phyloP scores from a whole-genome alignment of 2,113 vertebrate genomes.

The Passer domesticus region DNA sequence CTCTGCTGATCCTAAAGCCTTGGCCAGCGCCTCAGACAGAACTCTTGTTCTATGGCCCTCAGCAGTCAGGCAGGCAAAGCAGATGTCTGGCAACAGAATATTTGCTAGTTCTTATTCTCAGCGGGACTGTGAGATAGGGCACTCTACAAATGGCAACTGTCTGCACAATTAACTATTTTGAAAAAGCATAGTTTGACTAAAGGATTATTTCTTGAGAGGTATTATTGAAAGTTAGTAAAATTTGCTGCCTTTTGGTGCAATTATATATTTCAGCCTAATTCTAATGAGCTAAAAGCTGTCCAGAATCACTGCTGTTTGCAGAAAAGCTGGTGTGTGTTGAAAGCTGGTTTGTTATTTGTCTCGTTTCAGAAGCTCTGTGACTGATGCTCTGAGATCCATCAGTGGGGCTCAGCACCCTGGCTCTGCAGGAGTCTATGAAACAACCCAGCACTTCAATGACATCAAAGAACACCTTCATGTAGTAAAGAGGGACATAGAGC shows the following conservation, averaged over 20 bases:
- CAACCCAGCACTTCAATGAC: constrained; percentile 92
- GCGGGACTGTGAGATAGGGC: accelerated
- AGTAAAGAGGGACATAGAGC: constrained; percentile 88
- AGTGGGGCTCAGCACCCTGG: constrained; percentile 79
- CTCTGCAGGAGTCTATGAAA: constrained; percentile 81
- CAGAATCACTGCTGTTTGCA: not conserved
- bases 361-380: constrained; percentile 80
- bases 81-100: not conserved
- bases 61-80: not conserved
- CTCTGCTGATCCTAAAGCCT: constrained; percentile 41
- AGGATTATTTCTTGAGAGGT: not conserved
- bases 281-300: not conserved
- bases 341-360: not conserved
- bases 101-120: not conserved
- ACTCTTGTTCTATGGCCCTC: not conserved
- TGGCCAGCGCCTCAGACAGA: not conserved
- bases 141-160: not conserved
- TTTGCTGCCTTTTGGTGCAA: not conserved
- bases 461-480: constrained; percentile 94
- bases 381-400: constrained; percentile 81
- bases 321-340: not conserved
- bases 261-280: not conserved
- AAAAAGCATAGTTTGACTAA: not conserved
- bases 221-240: not conserved
- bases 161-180: not conserved